phyloP scores from a whole-genome alignment of 2,888 invertebrate genomes.

The Drosophila nr. fundita region DNA sequence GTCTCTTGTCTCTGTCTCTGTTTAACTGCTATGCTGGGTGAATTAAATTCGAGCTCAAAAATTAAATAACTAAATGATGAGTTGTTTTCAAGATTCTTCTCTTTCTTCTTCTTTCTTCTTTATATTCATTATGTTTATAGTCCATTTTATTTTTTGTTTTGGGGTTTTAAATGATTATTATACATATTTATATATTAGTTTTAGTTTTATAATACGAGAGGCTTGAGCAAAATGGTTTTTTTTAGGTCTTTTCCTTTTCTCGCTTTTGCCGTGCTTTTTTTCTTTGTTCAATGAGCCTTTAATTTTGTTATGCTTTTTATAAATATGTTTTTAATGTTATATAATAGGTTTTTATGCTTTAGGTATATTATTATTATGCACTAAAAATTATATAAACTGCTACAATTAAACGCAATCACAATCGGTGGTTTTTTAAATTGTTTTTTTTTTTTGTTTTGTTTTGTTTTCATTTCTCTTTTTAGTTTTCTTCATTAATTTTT shows the following conservation, averaged over 20 bases:
- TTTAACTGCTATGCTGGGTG: slow-evolving; percentile 61
- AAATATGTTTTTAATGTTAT: slow-evolving; percentile 54
- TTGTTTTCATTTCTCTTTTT: slow-evolving; percentile 48
- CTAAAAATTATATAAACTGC: slow-evolving; percentile 80
- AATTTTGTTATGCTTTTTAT: slow-evolving; percentile 33
- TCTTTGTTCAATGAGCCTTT: slow-evolving; percentile 47
- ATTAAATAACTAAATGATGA: slow-evolving; percentile 54
- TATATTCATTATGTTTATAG: slow-evolving; percentile 21
- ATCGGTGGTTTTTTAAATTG: slow-evolving; percentile 84
- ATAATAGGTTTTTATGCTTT: slow-evolving; percentile 53
- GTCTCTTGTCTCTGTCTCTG: slow-evolving; percentile 47
- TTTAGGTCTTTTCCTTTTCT: slow-evolving; percentile 22
- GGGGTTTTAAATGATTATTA: slow-evolving; percentile 18
- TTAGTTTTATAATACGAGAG: slow-evolving; percentile 36
- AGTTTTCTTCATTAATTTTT: slow-evolving; percentile 55
- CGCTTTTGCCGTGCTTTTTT: slow-evolving; percentile 26
- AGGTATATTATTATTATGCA: slow-evolving; percentile 57
- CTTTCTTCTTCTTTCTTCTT: slow-evolving; percentile 9
- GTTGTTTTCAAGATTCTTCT: slow-evolving; percentile 14
- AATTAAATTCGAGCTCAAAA: slow-evolving; percentile 73
- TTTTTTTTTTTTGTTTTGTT: slow-evolving; percentile 56
- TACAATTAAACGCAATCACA: slow-evolving; percentile 85
- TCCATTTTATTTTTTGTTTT: not conserved
- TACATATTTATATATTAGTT: slow-evolving; percentile 29
- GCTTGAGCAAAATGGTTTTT: slow-evolving; percentile 63